Evolutionary conservation across 2,113 vertebrate species (phyloP).

Genomic region (Theristicus caerulescens): DNA sequence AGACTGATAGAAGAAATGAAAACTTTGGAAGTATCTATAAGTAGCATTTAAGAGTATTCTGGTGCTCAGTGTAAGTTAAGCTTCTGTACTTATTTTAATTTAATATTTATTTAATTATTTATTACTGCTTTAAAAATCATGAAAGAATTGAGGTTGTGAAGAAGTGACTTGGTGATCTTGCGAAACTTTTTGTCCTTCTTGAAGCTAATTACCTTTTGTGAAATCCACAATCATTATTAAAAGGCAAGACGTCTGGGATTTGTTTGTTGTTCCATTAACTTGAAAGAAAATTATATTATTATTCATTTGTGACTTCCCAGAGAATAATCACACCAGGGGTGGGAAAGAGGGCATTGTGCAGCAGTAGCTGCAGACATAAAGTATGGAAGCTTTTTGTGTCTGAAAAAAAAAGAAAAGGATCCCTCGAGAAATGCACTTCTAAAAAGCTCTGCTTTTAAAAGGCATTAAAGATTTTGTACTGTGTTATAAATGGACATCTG

Average conservation of each 20-base stretch:
- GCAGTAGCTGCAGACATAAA: not conserved
- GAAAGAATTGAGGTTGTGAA: not conserved
- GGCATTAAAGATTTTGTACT: conserved; percentile 64
- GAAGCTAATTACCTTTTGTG: not conserved
- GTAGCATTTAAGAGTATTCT: not conserved
- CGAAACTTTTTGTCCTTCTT: not conserved
- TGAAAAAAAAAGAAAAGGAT: not conserved
- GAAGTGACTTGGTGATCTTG: not conserved
- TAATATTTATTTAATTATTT: not conserved
- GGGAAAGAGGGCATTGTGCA: not conserved
- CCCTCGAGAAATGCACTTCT: conserved; percentile 58
- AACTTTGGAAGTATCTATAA: not conserved
- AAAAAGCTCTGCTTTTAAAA: conserved; percentile 55
- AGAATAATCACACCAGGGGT: not conserved
- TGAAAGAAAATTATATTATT: not conserved
- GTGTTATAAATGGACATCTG: conserved; percentile 69
- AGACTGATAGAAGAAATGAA: not conserved
- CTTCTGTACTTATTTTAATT: not conserved
- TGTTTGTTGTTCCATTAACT: conserved; percentile 11
- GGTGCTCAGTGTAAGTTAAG: not conserved
- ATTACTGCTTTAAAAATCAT: not conserved
- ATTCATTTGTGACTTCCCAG: not conserved
- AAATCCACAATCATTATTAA: conserved; percentile 62
- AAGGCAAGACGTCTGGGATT: not conserved
- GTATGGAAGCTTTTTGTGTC: conserved; percentile 15